Percentiles rank a stretch among this genome's conserved stretches.
Evolutionary conservation across 2,797 vertebrate species (phyloP).

Genomic region (Coluber constrictor): DNA sequence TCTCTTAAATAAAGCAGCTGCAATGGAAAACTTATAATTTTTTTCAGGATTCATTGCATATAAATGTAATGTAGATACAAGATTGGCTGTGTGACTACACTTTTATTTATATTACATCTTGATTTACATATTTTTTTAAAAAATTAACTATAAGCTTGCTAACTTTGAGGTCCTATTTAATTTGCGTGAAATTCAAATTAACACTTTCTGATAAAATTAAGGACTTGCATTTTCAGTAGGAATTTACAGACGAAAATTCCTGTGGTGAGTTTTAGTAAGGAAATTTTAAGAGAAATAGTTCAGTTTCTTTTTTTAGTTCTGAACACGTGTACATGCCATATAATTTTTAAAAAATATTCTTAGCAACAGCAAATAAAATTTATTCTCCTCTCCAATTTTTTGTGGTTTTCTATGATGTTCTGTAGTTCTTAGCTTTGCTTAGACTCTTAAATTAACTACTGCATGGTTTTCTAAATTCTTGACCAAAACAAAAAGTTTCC

Average conservation of each 20-base stretch:
- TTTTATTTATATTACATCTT: conserved; percentile 18
- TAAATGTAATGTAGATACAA: conserved; percentile 39
- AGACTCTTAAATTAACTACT: not conserved
- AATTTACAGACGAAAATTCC: not conserved
- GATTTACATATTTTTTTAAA: not conserved
- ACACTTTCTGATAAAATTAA: not conserved
- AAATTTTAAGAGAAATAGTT: not conserved
- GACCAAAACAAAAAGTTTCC: not conserved
- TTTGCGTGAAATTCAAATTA: not conserved
- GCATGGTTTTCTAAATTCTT: not conserved
- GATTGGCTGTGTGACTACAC: not conserved
- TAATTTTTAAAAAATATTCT: not conserved
- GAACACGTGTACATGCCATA: not conserved
- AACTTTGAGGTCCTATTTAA: not conserved
- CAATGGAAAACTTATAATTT: conserved; percentile 62
- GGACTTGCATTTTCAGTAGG: not conserved
- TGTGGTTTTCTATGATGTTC: not conserved
- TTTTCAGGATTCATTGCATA: conserved; percentile 59
- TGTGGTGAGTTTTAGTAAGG: not conserved
- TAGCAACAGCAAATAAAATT: not conserved
- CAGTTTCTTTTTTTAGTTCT: not conserved
- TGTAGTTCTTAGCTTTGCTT: not conserved
- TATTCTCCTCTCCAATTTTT: not conserved
- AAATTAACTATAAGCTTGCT: conserved; percentile 3
- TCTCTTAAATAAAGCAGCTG: conserved; percentile 69